A percentile compares a stretch with the other conserved stretches of the same genome.
Evolutionary conservation across 1,140 invertebrate species (phyloP).

Genomic region (Parapsyche elsis): DNA sequence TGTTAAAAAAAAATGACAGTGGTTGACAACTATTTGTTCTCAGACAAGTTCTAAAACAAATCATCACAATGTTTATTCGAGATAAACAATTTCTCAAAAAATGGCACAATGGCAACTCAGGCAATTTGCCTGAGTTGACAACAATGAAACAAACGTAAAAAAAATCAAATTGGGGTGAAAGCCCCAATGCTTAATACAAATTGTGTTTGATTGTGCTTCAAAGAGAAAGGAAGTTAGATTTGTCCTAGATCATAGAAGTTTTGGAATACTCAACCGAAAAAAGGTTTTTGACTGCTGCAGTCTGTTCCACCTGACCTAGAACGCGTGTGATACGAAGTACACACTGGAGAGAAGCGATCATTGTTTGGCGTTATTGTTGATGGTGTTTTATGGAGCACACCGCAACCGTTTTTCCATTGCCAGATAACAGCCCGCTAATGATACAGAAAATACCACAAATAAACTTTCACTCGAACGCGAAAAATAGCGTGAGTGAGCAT

Average conservation of each 20-base stretch:
- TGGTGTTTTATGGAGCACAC: constrained; percentile 21
- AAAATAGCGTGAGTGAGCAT: background rate
- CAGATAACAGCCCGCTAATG: background rate
- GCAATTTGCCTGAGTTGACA: too few species aligned
- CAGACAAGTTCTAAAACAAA: too few species aligned
- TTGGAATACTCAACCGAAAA: background rate
- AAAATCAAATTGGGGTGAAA: too few species aligned
- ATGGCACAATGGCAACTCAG: too few species aligned
- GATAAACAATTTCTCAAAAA: too few species aligned
- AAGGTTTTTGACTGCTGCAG: background rate
- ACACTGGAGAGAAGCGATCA: background rate
- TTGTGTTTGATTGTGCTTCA: too few species aligned
- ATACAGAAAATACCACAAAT: constrained; percentile 17
- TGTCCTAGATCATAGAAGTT: too few species aligned
- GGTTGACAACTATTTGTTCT: background rate
- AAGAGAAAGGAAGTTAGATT: too few species aligned
- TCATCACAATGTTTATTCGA: too few species aligned
- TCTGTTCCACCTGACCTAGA: constrained; percentile 21
- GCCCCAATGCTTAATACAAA: too few species aligned
- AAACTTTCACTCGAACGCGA: background rate
- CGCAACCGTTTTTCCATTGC: constrained; percentile 4
- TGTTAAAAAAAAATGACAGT: background rate
- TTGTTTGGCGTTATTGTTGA: constrained; percentile 10
- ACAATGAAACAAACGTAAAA: too few species aligned
- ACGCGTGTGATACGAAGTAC: constrained; percentile 3